Evolutionary conservation across 2,113 vertebrate species (phyloP), one percentile per base, ranked within the genome.

Genomic region (Brachionichthys hirsutus): DNA sequence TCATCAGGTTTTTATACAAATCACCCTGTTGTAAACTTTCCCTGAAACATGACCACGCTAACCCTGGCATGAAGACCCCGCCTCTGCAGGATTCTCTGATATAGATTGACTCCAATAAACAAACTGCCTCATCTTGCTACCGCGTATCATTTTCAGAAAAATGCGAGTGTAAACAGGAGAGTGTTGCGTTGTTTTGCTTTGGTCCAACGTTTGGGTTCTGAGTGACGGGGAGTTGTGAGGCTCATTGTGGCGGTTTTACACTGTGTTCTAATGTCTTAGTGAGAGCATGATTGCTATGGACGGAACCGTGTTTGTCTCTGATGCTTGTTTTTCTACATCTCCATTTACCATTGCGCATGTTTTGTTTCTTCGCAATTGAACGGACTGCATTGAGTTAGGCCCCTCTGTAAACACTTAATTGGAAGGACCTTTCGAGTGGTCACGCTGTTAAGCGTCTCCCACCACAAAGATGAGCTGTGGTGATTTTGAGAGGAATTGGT

Each of bases 151-250:
- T 79, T 60, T 64, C 67, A 75, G 49, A 35, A 70, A 79, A 80
- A 61, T 83, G 51, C 22, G 73, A 73, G 47, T 49, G 40, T 77
- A 82, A 87, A 86, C 71, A 61, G 15, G 16, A 58, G 72, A 73
- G 80, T 75, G 64, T 82, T 77, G 66, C 63, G 54, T 66, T 70
- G 77, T 85, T 80, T n/a, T 82, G 77, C 75, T 85, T 81, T 61
- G 67, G 66, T 77, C 62, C 61, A 57, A 79, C 58, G 41, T 68
- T 53, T 19, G 52, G 77, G 55, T 41, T 77, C 60, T 68, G 44
- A 59, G 36, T 42, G 36, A 47, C 50, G 46, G 36, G 35, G 38
- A 54, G 58, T 8, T 22, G 54, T 38, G 64, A 48, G 35, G 65
- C 59, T 78, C 70, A 41, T 72, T 57, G 51, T 64, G 53, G 14